A percentile compares a stretch with the other conserved stretches of the same genome.
Conservation (phyloP, 1,140 invertebrate genomes). For the Musca domestica region DNA sequence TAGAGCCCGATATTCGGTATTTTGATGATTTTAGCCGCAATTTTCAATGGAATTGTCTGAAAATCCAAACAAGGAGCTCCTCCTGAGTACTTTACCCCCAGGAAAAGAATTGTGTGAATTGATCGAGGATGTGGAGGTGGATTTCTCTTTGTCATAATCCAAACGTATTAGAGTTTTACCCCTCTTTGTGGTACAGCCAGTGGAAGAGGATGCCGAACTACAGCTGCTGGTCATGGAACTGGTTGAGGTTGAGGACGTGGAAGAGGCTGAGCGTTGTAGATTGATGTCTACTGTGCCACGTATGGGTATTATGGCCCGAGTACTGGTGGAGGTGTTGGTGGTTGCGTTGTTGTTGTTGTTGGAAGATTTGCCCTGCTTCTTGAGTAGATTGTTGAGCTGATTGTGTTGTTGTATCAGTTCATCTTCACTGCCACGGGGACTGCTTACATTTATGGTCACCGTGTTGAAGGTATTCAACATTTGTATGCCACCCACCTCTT, state of each 20-base stretch:
- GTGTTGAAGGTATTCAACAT: constrained; percentile 54
- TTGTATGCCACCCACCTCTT: neutral
- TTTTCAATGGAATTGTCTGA: no score
- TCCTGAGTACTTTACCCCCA: no score
- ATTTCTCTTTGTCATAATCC: constrained; percentile 43
- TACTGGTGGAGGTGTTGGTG: constrained; percentile 12
- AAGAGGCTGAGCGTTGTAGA: constrained; percentile 45
- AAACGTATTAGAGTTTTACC: constrained; percentile 45
- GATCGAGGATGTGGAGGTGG: no score
- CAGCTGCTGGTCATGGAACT: constrained; percentile 45
- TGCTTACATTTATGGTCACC: constrained; percentile 59
- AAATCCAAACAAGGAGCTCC: no score
- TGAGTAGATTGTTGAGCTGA: constrained; percentile 44
- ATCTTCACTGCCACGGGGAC: constrained; percentile 34
- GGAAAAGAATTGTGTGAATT: no score
- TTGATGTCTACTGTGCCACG: constrained; percentile 38
- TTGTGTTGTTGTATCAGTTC: constrained; percentile 46
- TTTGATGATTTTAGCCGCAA: no score
- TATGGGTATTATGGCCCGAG: constrained; percentile 48
- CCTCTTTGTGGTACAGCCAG: constrained; percentile 24
- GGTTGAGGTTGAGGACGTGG: constrained; percentile 47
- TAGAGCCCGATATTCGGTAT: no score
- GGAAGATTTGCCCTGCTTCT: constrained; percentile 30
- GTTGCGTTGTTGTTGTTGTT: no score
- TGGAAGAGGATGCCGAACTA: constrained; percentile 33